Conservation (phyloP, 2,888 invertebrate species). For the Parthenolecanium corni region DNA sequence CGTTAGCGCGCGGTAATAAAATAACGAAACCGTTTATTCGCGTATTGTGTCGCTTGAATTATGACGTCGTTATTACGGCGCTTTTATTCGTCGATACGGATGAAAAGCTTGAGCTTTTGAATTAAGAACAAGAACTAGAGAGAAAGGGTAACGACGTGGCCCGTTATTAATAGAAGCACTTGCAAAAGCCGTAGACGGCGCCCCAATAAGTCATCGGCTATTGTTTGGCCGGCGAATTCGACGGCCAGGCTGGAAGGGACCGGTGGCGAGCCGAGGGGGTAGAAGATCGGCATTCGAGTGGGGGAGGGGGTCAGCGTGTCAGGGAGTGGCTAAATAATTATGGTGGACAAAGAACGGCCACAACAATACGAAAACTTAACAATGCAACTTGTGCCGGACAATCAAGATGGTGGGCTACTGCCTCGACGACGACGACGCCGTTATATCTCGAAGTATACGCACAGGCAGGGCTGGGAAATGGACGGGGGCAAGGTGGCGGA, state of each 20-base stretch:
- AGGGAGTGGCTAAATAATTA: conserved; percentile 26
- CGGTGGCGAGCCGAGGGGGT: too few relatives aligned
- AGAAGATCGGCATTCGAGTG: too few relatives aligned
- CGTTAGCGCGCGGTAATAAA: conserved; percentile 8
- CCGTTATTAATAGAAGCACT: conserved; percentile 26
- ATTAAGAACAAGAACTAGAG: conserved; percentile 24
- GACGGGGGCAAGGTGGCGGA: too few relatives aligned
- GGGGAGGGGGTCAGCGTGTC: conserved; percentile 1
- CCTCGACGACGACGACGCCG: too few relatives aligned
- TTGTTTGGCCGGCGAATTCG: conserved; percentile 17
- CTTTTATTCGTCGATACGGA: conserved; percentile 28
- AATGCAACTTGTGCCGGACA: conserved; percentile 27
- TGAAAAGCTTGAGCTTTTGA: conserved; percentile 27
- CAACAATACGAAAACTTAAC: conserved; percentile 28
- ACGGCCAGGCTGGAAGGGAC: too few relatives aligned
- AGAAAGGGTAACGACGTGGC: conserved; percentile 24
- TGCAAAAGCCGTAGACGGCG: conserved; percentile 27
- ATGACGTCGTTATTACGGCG: conserved; percentile 27
- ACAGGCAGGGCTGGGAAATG: neutral
- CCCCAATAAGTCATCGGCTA: conserved; percentile 28
- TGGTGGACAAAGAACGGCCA: conserved; percentile 25
- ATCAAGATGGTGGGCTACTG: conserved; percentile 13
- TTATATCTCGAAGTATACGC: conserved; percentile 20
- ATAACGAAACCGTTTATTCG: conserved; percentile 22
- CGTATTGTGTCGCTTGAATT: conserved; percentile 23